Conservation (phyloP, 1,140 invertebrate genomes). For the Solenopsis fugax region DNA sequence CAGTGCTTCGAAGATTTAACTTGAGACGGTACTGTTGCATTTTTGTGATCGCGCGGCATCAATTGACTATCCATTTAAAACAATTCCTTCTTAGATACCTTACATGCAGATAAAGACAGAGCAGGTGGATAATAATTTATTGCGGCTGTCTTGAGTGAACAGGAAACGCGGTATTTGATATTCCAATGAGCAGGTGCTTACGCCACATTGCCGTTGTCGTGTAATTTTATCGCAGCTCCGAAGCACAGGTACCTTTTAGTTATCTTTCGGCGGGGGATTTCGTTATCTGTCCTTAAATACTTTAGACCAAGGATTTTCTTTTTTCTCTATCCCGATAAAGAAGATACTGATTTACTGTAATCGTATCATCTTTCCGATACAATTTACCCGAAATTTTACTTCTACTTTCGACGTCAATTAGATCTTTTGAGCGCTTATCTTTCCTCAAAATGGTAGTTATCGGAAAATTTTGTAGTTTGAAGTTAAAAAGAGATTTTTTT, state of each 20-base stretch:
- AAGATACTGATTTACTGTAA: background rate
- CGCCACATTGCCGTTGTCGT: slow-evolving; percentile 31
- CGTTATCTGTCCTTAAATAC: slow-evolving; percentile 27
- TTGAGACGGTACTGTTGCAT: slow-evolving; percentile 3
- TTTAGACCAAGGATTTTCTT: background rate
- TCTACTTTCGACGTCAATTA: no score
- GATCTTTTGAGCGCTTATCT: no score
- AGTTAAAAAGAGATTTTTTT: no score
- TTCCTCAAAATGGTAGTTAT: no score
- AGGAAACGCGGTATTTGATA: slow-evolving; percentile 38
- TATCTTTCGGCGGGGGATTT: slow-evolving; percentile 25
- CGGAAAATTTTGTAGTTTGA: no score
- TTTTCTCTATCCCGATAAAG: no score
- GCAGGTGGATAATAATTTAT: slow-evolving; percentile 41
- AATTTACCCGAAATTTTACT: background rate
- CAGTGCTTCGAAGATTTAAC: background rate
- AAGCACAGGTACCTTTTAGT: slow-evolving; percentile 17
- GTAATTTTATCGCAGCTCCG: slow-evolving; percentile 34
- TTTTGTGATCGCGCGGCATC: background rate
- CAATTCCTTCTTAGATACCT: background rate
- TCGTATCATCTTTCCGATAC: background rate
- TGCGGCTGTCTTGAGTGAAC: slow-evolving; percentile 14
- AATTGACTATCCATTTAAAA: slow-evolving; percentile 12
- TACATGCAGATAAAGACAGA: background rate
- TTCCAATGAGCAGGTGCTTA: slow-evolving; percentile 26